phyloP scores from a whole-genome alignment of 92 coral and sea anemone species.

The Siderastrea radians region DNA sequence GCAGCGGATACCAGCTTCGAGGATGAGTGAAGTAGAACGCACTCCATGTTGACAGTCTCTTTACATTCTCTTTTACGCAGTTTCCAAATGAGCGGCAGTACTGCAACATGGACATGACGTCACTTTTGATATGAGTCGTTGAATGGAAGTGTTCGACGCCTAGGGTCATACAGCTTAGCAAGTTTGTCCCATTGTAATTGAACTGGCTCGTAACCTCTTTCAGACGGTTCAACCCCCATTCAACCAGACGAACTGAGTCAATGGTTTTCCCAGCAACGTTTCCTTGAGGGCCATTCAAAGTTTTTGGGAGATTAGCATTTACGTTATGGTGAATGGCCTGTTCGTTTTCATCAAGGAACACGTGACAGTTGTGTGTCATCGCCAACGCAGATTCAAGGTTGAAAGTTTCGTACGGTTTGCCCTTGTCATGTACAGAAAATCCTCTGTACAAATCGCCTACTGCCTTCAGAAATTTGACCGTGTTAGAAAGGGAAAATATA shows the following conservation, averaged over 20 bases:
- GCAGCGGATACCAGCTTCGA: slow-evolving; percentile 58
- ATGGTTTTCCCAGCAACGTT: slow-evolving; percentile 52
- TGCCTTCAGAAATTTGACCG: slow-evolving; percentile 26
- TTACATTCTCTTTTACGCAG: slow-evolving; percentile 46
- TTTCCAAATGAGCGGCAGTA: slow-evolving; percentile 53
- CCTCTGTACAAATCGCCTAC: slow-evolving; percentile 46
- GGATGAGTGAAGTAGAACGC: slow-evolving; percentile 56
- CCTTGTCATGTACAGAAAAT: slow-evolving; percentile 59
- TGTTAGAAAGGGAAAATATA: slow-evolving; percentile 39
- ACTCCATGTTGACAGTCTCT: slow-evolving; percentile 49
- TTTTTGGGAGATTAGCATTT: slow-evolving; percentile 39
- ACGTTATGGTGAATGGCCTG: slow-evolving; percentile 38
- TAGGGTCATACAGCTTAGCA: slow-evolving; percentile 67
- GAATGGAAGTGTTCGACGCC: slow-evolving; percentile 62
- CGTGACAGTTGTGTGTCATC: slow-evolving; percentile 50
- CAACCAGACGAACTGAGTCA: slow-evolving; percentile 41
- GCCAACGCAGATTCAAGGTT: slow-evolving; percentile 37
- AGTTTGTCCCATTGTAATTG: slow-evolving; percentile 44
- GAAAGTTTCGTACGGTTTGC: slow-evolving; percentile 39
- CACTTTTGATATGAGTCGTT: slow-evolving; percentile 39
- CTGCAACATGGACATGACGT: slow-evolving; percentile 47
- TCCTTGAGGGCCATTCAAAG: slow-evolving; percentile 55
- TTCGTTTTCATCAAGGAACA: slow-evolving; percentile 62
- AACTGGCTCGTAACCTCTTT: slow-evolving; percentile 13
- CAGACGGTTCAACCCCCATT: slow-evolving; percentile 58